Conservation (phyloP, 1,140 invertebrate species). For the Bombyx mori region DNA sequence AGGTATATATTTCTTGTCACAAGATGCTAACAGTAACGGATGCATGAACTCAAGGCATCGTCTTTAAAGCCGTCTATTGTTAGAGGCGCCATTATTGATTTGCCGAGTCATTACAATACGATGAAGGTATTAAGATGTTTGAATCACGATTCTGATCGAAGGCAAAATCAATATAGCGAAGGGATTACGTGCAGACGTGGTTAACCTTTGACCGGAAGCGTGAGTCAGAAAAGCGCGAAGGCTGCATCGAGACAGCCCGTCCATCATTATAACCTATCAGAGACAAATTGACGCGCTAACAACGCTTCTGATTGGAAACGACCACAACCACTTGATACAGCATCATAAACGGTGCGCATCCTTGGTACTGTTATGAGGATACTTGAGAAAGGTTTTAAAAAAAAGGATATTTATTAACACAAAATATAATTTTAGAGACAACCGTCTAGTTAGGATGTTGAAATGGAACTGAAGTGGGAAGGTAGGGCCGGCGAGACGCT, state of each 20-base stretch:
- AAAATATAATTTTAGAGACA: too few species aligned
- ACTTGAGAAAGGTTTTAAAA: too few species aligned
- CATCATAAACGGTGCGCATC: background rate
- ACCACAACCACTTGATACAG: conserved; percentile 24
- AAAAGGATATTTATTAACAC: too few species aligned
- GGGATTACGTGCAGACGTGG: conserved; percentile 61
- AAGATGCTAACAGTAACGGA: too few species aligned
- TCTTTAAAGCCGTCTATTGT: too few species aligned
- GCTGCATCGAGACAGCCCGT: conserved; percentile 51
- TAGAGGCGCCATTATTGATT: too few species aligned
- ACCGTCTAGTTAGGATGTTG: too few species aligned
- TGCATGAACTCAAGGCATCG: too few species aligned
- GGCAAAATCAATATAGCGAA: conserved; percentile 61
- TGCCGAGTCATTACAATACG: background rate
- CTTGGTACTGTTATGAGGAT: too few species aligned
- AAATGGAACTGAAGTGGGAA: too few species aligned
- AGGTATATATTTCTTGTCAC: too few species aligned
- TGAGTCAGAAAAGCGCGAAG: conserved; percentile 28
- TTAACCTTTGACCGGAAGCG: conserved; percentile 60
- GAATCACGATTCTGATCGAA: conserved; percentile 35
- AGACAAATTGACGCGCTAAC: conserved; percentile 57
- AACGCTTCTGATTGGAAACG: conserved; percentile 34
- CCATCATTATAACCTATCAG: conserved; percentile 55
- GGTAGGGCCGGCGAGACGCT: too few species aligned
- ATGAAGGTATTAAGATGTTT: conserved; percentile 29